These are phyloP conservation scores for Gnathonemus longibarbis DNA, from an alignment of 2,113 vertebrate species.

Conservation along the genomic window DNA sequence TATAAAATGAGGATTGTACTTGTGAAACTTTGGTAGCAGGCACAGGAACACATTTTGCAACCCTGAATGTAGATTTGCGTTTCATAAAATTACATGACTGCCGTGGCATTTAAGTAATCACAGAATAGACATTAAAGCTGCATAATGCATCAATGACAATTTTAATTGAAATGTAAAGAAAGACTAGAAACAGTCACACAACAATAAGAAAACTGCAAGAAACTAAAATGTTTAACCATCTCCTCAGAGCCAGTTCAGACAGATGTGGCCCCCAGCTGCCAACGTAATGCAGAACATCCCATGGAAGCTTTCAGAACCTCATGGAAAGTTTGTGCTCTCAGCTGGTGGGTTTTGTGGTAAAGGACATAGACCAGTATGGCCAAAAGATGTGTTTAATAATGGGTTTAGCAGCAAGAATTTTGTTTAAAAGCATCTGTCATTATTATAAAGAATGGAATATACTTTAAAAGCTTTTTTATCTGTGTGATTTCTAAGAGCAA, in stretches of 20 bases:
- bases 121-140: neutral
- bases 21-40: too few species aligned
- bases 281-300: neutral
- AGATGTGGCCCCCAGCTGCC: constrained; percentile 46
- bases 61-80: too few species aligned
- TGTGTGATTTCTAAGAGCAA: neutral
- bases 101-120: neutral
- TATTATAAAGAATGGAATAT: neutral
- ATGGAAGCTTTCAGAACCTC: neutral
- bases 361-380: neutral
- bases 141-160: constrained; percentile 54
- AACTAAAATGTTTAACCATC: constrained; percentile 70
- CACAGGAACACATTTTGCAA: too few species aligned
- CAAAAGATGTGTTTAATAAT: neutral
- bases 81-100: neutral
- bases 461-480: neutral
- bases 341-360: neutral
- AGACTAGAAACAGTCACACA: constrained; percentile 80
- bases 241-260: constrained; percentile 66
- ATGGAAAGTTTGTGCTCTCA: neutral
- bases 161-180: constrained; percentile 93
- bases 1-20: too few species aligned
- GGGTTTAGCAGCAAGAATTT: neutral
- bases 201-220: constrained; percentile 66
- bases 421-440: neutral